Evolutionary conservation across 2,113 vertebrate genomes (phyloP), one percentile per base, ranked within the genome.

Genomic region (Anhinga rufa): DNA sequence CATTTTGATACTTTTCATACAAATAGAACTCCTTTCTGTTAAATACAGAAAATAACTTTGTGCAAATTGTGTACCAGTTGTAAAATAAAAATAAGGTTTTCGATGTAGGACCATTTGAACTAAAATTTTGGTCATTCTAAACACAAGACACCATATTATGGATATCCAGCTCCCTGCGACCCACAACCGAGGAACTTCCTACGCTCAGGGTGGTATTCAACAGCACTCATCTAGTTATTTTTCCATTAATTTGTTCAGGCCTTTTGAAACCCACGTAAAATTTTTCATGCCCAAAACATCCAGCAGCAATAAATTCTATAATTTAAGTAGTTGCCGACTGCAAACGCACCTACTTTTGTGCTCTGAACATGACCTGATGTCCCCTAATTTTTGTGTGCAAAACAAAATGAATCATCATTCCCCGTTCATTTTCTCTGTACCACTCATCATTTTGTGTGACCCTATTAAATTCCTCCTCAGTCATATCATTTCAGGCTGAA

Each of bases 131-230:
- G 32, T 74, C 38, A 72, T 14, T 68, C 5, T 9, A 31, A 64
- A 51, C 38, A 25, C 19, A 44, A 8, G 18, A 66, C 21, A 66
- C 17, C 5, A 0, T 17, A 58, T 82, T 40, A 64, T 17, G 13
- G 49, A 77, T 14, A 86, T 60, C 29, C 38, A 48, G 46, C 57
- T 70, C 52, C 14, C 6, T 66, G 13, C 6, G 42, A 68, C 24
- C 46, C 2, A 0, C 0, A 2, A 82, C 9, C 1, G 1, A 72
- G 28, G 44, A 66, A 54, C 44, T 34, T 57, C 24, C 49, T 44
- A 48, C n/a, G 17, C 14, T 6, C 29, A 14, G 7, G 17, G 20
- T 29, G 19, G 14, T 32, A 25, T 24, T 83, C 82, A 79, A 57
- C 22, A 81, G 62, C 60, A 83, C 14, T 66, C 22, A 49, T 36